Evolutionary conservation across 2,797 vertebrate species (phyloP).

Genomic region (Masticophis lateralis): DNA sequence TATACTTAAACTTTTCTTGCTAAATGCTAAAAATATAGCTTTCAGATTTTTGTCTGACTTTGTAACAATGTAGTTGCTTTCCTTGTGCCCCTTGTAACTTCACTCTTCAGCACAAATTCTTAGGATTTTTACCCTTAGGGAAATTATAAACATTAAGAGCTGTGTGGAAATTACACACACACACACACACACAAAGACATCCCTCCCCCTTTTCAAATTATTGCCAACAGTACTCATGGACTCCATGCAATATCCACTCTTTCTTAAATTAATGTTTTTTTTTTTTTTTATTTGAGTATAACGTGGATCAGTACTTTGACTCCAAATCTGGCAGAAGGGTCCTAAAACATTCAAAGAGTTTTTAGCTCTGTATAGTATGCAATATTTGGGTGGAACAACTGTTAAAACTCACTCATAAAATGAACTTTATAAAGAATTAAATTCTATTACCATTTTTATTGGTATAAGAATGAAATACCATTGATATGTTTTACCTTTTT

Average conservation of each 20-base stretch:
- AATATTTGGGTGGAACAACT: not conserved
- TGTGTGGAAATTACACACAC: not conserved
- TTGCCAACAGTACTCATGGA: not conserved
- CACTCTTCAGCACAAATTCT: not conserved
- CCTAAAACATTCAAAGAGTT: not conserved
- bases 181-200: not conserved
- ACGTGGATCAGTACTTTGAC: not conserved
- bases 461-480: not conserved
- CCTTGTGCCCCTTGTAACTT: not conserved
- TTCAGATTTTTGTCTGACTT: not conserved
- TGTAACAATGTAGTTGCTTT: not conserved
- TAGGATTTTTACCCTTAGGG: not conserved
- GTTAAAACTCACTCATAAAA: not conserved
- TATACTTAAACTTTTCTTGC: not conserved
- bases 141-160: not conserved
- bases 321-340: no score
- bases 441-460: not conserved
- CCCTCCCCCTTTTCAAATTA: not conserved
- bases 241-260: not conserved
- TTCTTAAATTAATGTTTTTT: not conserved
- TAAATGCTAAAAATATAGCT: not conserved
- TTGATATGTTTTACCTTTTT: not conserved
- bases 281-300: not conserved
- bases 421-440: not conserved
- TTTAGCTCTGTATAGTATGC: not conserved